Percentiles rank a stretch among this genome's conserved stretches.
Conservation (phyloP, 2,888 invertebrate species). For the Tiliacea aurago region DNA sequence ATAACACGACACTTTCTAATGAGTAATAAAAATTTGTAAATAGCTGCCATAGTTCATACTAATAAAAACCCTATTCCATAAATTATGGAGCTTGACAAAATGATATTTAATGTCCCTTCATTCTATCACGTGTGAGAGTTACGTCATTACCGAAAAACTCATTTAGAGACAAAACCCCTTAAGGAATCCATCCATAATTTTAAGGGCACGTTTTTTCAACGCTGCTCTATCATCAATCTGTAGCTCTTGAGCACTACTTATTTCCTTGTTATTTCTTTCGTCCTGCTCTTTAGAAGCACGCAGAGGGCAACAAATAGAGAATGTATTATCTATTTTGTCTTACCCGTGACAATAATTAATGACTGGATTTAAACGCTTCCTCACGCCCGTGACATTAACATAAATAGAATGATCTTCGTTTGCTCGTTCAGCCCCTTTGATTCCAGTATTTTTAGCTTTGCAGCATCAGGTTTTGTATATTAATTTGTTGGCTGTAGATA, state of each 20-base stretch:
- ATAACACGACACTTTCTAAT: conserved; percentile 74
- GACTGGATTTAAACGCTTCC: conserved; percentile 91
- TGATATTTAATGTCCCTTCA: conserved; percentile 85
- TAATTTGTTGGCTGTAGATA: conserved; percentile 86
- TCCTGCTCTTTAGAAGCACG: conserved; percentile 82
- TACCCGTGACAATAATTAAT: conserved; percentile 90
- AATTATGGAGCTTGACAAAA: conserved; percentile 88
- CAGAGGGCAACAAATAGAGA: conserved; percentile 87
- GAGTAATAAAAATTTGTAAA: conserved; percentile 82
- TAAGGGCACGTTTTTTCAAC: conserved; percentile 87
- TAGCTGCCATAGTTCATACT: conserved; percentile 79
- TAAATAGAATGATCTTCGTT: conserved; percentile 90
- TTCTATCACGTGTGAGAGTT: conserved; percentile 80
- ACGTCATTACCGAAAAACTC: conserved; percentile 85
- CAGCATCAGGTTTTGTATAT: conserved; percentile 86
- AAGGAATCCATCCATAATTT: conserved; percentile 84
- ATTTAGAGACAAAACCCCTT: conserved; percentile 82
- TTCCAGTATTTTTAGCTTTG: conserved; percentile 88
- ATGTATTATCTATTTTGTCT: conserved; percentile 90
- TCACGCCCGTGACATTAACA: conserved; percentile 91
- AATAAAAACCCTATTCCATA: conserved; percentile 79
- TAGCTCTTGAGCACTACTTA: conserved; percentile 80
- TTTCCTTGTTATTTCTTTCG: conserved; percentile 87
- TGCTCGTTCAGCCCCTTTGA: conserved; percentile 88
- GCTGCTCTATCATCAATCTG: conserved; percentile 86